These are phyloP conservation scores for Sylvicola cinctus DNA, from an alignment of 2,888 invertebrate genomes.

Conservation along the genomic window DNA sequence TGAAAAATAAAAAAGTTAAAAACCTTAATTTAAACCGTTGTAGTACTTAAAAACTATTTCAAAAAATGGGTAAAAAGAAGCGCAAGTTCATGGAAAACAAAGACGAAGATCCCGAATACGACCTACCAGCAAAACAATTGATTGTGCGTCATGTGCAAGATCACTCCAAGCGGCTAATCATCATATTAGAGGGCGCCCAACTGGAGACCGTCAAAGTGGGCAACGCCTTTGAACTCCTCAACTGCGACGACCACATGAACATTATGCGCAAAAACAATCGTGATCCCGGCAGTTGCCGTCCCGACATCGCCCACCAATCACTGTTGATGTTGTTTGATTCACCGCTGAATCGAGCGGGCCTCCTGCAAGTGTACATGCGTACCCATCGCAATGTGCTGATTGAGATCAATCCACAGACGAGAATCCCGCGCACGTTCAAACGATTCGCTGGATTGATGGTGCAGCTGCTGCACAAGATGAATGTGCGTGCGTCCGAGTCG, in stretches of 20 bases:
- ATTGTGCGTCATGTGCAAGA: slow-evolving; percentile 57
- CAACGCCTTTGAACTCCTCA: slow-evolving; percentile 71
- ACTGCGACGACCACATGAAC: slow-evolving; percentile 79
- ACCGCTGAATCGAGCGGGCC: slow-evolving; percentile 85
- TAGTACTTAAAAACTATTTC: too few species aligned
- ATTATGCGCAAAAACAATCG: slow-evolving; percentile 71
- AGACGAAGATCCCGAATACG: slow-evolving; percentile 53
- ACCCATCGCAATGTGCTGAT: slow-evolving; percentile 84
- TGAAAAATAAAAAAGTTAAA: too few species aligned
- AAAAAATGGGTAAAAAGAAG: slow-evolving; percentile 18
- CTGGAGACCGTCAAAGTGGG: slow-evolving; percentile 93
- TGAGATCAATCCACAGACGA: slow-evolving; percentile 90
- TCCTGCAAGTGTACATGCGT: slow-evolving; percentile 86
- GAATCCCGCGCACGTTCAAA: slow-evolving; percentile 92
- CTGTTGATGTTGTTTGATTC: slow-evolving; percentile 94
- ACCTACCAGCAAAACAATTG: slow-evolving; percentile 56
- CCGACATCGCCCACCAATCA: slow-evolving; percentile 96
- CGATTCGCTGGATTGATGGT: slow-evolving; percentile 95
- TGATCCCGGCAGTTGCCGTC: slow-evolving; percentile 74
- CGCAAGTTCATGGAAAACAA: slow-evolving; percentile 28
- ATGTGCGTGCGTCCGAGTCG: slow-evolving; percentile 76
- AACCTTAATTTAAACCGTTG: too few species aligned
- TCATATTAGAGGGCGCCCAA: slow-evolving; percentile 85
- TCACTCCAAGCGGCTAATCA: slow-evolving; percentile 76
- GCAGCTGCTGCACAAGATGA: slow-evolving; percentile 86